Evolutionary conservation across 2,888 invertebrate genomes (phyloP).

Genomic region (Nomada ruficornis): DNA sequence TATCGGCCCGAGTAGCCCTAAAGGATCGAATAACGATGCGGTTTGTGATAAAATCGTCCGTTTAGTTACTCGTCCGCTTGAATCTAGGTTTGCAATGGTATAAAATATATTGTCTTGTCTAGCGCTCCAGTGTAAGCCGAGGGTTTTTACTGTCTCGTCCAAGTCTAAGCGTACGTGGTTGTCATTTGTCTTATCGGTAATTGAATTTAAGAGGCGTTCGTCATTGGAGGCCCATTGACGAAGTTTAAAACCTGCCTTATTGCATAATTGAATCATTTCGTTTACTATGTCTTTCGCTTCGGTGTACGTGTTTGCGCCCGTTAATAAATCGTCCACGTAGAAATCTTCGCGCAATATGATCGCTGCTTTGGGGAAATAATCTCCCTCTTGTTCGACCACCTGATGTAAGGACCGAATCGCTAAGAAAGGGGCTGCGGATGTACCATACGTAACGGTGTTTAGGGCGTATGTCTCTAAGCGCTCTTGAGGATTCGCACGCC

Average conservation of each 20-base stretch:
- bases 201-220: too few relatives aligned
- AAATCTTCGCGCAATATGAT: slow-evolving; percentile 22
- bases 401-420: slow-evolving; percentile 41
- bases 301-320: too few relatives aligned
- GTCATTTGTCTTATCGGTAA: too few relatives aligned
- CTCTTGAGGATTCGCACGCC: not conserved
- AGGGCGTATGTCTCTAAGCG: not conserved
- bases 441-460: slow-evolving; percentile 34
- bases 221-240: too few relatives aligned
- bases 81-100: not conserved
- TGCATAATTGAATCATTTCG: too few relatives aligned
- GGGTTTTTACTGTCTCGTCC: too few relatives aligned
- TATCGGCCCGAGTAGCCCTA: not conserved
- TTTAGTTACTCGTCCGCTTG: not conserved
- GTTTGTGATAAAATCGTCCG: not conserved
- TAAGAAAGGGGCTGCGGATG: slow-evolving; percentile 43
- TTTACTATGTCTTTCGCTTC: too few relatives aligned
- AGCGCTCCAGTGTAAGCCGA: slow-evolving; percentile 18
- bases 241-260: too few relatives aligned
- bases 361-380: not conserved
- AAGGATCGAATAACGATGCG: not conserved
- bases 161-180: too few relatives aligned
- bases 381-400: slow-evolving; percentile 41
- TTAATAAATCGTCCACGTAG: too few relatives aligned
- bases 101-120: not conserved